Conservation (phyloP, 2,113 vertebrate genomes). For the Eonycteris spelaea region DNA sequence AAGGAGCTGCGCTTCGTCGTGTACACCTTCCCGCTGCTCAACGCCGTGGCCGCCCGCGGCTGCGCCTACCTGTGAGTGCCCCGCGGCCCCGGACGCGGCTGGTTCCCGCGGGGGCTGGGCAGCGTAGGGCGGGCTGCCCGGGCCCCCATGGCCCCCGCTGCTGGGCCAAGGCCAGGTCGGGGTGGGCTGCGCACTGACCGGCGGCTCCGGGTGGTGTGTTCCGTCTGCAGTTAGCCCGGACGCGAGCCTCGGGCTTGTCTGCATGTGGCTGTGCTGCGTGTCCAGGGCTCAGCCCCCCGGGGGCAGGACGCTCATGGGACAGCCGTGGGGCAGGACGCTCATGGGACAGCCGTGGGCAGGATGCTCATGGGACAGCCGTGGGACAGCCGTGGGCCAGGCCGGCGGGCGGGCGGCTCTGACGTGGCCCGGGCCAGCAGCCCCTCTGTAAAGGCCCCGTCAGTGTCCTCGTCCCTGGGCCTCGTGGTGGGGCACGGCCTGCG, state of each 20-base stretch:
- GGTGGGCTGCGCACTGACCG: fast-evolving
- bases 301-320: not conserved
- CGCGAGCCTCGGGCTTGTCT: no score
- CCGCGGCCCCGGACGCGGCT: no score
- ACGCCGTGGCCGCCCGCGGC: constrained; percentile 90
- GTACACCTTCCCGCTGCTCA: constrained; percentile 93
- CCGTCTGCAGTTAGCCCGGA: fast-evolving
- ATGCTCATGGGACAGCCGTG: no score
- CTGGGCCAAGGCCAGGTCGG: no score
- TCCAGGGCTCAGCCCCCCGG: fast-evolving
- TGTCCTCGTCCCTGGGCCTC: no score
- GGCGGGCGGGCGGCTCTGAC: not conserved
- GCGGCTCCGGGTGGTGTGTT: not conserved
- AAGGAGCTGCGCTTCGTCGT: constrained; percentile 98
- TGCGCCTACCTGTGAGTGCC: constrained; percentile 90
- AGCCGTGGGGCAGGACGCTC: no score
- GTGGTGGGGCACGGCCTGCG: no score
- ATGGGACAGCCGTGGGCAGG: not conserved
- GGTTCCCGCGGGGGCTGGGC: no score
- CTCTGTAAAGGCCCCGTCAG: no score
- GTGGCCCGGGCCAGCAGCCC: no score
- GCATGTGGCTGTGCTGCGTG: fast-evolving
- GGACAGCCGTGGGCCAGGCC: no score
- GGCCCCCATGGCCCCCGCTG: not conserved
- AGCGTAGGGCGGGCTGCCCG: no score